phyloP scores from a whole-genome alignment of 2,888 invertebrate species.

The Habrosyne pyritoides region DNA sequence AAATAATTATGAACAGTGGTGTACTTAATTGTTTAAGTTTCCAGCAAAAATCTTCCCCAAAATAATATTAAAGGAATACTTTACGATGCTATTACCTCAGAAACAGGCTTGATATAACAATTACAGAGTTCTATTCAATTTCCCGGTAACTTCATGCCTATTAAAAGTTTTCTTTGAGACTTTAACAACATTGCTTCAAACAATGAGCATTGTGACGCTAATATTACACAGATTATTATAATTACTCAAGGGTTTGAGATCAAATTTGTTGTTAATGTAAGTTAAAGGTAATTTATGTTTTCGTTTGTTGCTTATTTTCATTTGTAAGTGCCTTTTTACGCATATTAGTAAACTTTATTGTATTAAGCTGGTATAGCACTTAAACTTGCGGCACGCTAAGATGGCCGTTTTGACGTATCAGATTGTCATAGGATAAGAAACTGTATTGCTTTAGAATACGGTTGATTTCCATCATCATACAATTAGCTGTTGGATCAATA shows the following conservation, averaged over 20 bases:
- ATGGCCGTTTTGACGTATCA: too few species aligned
- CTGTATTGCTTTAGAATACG: too few species aligned
- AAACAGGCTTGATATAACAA: conserved; percentile 52
- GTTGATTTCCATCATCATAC: too few species aligned
- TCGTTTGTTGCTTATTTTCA: not conserved
- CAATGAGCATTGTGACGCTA: conserved; percentile 64
- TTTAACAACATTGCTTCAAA: conserved; percentile 59
- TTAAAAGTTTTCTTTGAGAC: conserved; percentile 69
- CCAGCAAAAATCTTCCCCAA: conserved; percentile 48
- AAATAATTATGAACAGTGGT: conserved; percentile 37
- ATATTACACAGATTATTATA: conserved; percentile 62
- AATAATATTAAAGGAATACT: conserved; percentile 54
- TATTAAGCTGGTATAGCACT: too few species aligned
- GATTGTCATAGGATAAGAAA: too few species aligned
- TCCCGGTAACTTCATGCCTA: conserved; percentile 60
- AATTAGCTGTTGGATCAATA: too few species aligned
- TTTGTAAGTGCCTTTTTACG: too few species aligned
- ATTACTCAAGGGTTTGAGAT: conserved; percentile 39
- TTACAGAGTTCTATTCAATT: conserved; percentile 63
- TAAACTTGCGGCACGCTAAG: too few species aligned
- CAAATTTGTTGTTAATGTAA: not conserved
- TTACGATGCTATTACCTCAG: conserved; percentile 51
- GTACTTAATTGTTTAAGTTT: conserved; percentile 53
- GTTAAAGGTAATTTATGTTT: not conserved
- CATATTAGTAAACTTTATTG: too few species aligned